These are phyloP conservation scores for Megaustenia siamemsis DNA, from an alignment of 2,888 invertebrate species.

Conservation along the genomic window DNA sequence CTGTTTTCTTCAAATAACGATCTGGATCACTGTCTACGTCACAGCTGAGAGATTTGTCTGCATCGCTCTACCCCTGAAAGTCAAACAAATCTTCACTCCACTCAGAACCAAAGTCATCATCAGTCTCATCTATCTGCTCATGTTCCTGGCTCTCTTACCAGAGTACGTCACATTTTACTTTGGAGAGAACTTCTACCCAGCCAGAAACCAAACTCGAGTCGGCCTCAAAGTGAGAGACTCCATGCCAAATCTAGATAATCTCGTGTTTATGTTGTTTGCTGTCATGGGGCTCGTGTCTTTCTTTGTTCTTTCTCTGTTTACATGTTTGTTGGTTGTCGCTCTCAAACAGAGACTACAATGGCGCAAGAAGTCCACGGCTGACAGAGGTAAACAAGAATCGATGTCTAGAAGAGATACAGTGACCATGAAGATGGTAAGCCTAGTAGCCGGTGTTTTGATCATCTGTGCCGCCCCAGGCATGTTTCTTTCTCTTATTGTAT, in stretches of 20 bases:
- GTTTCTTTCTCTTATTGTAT: background rate
- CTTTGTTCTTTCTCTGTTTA: background rate
- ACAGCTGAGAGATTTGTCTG: conserved; percentile 3
- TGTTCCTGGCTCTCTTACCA: background rate
- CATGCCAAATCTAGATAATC: background rate
- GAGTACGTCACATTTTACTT: conserved; percentile 14
- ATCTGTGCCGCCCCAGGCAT: conserved; percentile 3
- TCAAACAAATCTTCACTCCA: conserved; percentile 18
- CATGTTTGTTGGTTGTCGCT: background rate
- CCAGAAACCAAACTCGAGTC: conserved; percentile 26
- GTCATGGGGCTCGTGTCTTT: background rate
- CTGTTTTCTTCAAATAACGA: conserved; percentile 31
- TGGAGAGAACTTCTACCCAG: conserved; percentile 22
- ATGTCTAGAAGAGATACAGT: background rate
- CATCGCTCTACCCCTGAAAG: conserved; percentile 28
- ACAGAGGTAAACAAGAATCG: background rate
- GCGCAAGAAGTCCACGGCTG: background rate
- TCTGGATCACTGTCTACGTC: conserved; percentile 22
- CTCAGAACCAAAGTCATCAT: conserved; percentile 14
- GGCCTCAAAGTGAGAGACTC: background rate
- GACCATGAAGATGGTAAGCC: conserved; percentile 16
- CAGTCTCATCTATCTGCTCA: background rate
- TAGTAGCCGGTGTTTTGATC: background rate
- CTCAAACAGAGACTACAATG: background rate
- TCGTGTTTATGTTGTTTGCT: background rate